Percentiles rank a stretch among this genome's conserved stretches.
These are phyloP conservation scores for Catharus minimus DNA, from an alignment of 2,113 vertebrate genomes.

Conservation along the genomic window DNA sequence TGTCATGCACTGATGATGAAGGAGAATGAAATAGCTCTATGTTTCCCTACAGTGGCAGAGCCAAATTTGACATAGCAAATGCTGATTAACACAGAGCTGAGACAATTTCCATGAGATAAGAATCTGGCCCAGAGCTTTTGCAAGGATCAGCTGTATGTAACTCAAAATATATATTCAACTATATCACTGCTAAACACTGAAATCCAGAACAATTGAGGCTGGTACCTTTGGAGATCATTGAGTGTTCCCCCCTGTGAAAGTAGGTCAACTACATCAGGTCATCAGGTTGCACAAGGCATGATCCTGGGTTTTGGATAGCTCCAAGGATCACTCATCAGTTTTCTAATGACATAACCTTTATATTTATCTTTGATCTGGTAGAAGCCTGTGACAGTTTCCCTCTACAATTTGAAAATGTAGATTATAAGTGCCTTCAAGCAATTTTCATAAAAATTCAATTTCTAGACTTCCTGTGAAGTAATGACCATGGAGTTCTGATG, in stretches of 20 bases:
- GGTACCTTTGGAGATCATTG: neutral
- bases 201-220: neutral
- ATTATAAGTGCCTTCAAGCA: neutral
- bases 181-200: neutral
- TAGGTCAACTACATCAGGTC: neutral
- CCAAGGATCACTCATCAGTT: neutral
- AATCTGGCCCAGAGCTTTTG: neutral
- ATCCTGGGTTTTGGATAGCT: neutral
- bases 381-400: neutral
- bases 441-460: neutral
- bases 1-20: neutral
- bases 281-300: neutral
- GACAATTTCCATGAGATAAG: neutral
- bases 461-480: neutral
- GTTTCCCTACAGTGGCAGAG: neutral
- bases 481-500: neutral
- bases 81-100: neutral
- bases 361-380: conserved; percentile 12
- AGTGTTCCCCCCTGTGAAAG: neutral
- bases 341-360: neutral
- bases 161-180: neutral
- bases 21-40: neutral
- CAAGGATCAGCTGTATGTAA: neutral
- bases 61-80: neutral
- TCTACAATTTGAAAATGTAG: neutral